Base-by-base conservation (phyloP, 2,888 invertebrate genomes). In the Branchipolynoe longqiensis region DNA sequence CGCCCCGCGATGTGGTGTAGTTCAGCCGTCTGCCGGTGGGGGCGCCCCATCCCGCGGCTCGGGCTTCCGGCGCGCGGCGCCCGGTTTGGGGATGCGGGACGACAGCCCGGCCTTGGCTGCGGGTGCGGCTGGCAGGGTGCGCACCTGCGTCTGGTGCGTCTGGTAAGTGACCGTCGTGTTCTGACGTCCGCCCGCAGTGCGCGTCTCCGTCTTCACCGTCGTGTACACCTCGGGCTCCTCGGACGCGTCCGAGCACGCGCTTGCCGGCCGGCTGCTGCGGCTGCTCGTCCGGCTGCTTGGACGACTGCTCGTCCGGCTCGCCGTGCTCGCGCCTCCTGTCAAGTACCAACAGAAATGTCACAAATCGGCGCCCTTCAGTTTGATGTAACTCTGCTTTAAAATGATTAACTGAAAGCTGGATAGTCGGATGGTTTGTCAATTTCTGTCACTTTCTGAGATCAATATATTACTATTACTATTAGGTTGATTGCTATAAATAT, bases 171-270 rank as follows among this genome's bases (percentile, higher is more conserved):
- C 89, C 59, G 92, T 92, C 3, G 92, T 92, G 87, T 91, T 90
- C 25, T 90, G 91, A 81, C 92, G 90, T 22, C 93, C 93, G 28
- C 91, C 92, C 12, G 90, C 85, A 54, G 87, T 91, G 83, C 90
- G 88, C 1, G 90, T 91, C 85, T 92, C 92, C 48, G 90, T 90
- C 85, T 92, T 91, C 81, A 92, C 89, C n/a, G 92, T 91, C n/a
- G 92, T 92, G 88, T 88, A 92, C 31, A 92, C 90, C 85, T 93
- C 92, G 22, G 92, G 91, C 87, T 91, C 90, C 90, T 92, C 93
- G 97, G 98, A 98, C 87, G 97, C 95, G 92, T 97, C 98, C 73
- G 98, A 98, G 89, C 98, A 98, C 90, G 98, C 96, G 90, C 98
- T 98, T 33, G 98, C 97, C 88, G 98, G 98, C 94, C 98, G 97